Percentiles rank a stretch among this genome's conserved stretches.
Evolutionary conservation across 1,140 invertebrate genomes (phyloP).

Genomic region (Eupeodes corollae): DNA sequence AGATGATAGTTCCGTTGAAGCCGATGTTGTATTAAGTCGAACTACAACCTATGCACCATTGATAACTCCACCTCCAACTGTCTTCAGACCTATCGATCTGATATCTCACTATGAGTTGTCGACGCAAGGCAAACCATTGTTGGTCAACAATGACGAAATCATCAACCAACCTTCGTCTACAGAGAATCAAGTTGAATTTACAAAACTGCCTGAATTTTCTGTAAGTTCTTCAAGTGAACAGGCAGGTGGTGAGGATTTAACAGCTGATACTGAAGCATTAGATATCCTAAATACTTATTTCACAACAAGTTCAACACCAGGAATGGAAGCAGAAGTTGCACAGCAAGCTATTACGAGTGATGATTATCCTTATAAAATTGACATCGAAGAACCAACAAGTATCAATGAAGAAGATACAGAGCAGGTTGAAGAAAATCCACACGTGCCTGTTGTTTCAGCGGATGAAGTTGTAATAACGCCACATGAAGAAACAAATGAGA

Average conservation of each 20-base stretch:
- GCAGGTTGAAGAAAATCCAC: neutral
- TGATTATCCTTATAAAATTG: conserved; percentile 34
- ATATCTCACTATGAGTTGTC: too few relatives aligned
- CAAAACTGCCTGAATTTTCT: neutral
- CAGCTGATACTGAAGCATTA: neutral
- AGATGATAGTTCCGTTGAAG: conserved; percentile 6
- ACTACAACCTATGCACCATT: conserved; percentile 30
- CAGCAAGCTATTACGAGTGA: conserved; percentile 10
- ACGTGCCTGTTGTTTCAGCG: neutral
- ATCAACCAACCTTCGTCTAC: neutral
- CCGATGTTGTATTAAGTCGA: conserved; percentile 10
- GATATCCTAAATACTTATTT: neutral
- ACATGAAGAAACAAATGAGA: too few relatives aligned
- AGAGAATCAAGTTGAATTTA: neutral
- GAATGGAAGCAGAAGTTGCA: too few relatives aligned
- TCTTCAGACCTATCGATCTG: neutral
- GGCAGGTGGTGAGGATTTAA: neutral
- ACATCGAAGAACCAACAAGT: conserved; percentile 15
- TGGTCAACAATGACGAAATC: too few relatives aligned
- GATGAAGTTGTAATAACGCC: neutral
- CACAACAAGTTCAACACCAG: neutral
- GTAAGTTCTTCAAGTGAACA: neutral
- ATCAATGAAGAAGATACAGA: neutral
- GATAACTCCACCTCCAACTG: conserved; percentile 24
- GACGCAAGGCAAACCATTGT: neutral